Percentiles rank a stretch among this genome's conserved stretches.
Evolutionary conservation across 2,797 vertebrate species (phyloP).

Genomic region (Lepus oiostolus): DNA sequence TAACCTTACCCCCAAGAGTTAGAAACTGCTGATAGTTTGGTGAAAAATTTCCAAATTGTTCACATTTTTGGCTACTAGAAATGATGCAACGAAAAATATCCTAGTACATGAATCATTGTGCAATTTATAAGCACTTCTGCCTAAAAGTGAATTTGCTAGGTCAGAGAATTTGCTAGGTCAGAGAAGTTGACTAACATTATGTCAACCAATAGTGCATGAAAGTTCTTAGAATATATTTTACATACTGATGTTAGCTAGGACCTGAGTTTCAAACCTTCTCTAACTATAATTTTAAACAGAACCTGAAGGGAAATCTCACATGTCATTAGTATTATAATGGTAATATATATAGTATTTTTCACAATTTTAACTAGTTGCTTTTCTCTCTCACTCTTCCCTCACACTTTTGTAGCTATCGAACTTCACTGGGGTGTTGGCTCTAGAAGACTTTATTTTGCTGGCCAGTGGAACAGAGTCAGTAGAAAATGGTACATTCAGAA

Average conservation of each 20-base stretch:
- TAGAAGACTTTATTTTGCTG: constrained; percentile 90
- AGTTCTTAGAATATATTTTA: constrained; percentile 32
- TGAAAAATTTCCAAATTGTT: constrained; percentile 44
- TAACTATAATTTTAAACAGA: constrained; percentile 35
- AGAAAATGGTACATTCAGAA: constrained; percentile 89
- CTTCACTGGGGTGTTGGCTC: constrained; percentile 85
- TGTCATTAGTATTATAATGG: constrained; percentile 23
- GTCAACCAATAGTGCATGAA: background rate
- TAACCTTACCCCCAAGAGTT: background rate
- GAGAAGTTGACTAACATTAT: constrained; percentile 35
- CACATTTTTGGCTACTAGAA: constrained; percentile 8
- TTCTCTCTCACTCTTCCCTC: background rate
- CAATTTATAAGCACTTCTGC: background rate
- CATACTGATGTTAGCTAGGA: constrained; percentile 7
- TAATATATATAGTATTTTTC: background rate
- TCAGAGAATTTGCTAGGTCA: no score
- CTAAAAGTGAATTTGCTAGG: constrained; percentile 12
- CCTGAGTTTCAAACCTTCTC: constrained; percentile 4
- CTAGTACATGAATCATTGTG: background rate
- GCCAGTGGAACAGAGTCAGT: constrained; percentile 91
- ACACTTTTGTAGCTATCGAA: constrained; percentile 86
- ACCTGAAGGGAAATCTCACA: background rate
- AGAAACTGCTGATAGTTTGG: constrained; percentile 37
- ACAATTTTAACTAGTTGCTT: constrained; percentile 43
- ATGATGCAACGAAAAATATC: constrained; percentile 33